phyloP scores from a whole-genome alignment of 2,888 invertebrate genomes.

The Coenonympha arcania region DNA sequence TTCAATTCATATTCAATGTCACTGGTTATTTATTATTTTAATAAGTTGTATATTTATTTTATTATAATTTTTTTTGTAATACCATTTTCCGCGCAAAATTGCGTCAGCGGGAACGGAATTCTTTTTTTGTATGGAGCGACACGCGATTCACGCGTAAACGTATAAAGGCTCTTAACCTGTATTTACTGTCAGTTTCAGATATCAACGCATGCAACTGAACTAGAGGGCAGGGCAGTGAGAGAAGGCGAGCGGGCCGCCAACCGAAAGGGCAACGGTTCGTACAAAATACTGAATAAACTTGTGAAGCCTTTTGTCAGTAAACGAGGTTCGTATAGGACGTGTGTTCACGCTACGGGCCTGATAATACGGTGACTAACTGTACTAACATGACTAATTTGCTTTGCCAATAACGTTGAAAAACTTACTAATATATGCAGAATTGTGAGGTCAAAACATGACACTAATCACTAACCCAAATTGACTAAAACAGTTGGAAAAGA shows the following conservation, averaged over 20 bases:
- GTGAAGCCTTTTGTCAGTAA: conserved; percentile 30
- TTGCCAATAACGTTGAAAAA: neutral
- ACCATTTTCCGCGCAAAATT: too few relatives aligned
- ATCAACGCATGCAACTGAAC: conserved; percentile 21
- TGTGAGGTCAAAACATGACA: too few relatives aligned
- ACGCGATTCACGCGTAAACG: too few relatives aligned
- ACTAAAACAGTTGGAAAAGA: too few relatives aligned
- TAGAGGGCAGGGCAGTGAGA: conserved; percentile 15
- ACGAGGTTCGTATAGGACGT: conserved; percentile 27
- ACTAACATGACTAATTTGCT: neutral
- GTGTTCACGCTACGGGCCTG: neutral
- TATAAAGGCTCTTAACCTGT: too few relatives aligned
- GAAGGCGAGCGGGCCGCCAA: conserved; percentile 24
- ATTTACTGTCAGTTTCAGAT: conserved; percentile 27
- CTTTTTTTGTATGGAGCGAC: too few relatives aligned
- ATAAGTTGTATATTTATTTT: too few relatives aligned
- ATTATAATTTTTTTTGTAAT: too few relatives aligned
- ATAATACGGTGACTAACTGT: neutral
- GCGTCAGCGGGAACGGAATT: too few relatives aligned
- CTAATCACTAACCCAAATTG: too few relatives aligned
- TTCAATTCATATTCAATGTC: too few relatives aligned
- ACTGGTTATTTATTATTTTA: too few relatives aligned
- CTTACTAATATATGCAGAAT: neutral
- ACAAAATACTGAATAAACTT: conserved; percentile 36
- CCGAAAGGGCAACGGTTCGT: conserved; percentile 34